Evolutionary conservation across 2,797 vertebrate genomes (phyloP), one percentile per base, ranked within the genome.

Genomic region (Nothura maculosa): DNA sequence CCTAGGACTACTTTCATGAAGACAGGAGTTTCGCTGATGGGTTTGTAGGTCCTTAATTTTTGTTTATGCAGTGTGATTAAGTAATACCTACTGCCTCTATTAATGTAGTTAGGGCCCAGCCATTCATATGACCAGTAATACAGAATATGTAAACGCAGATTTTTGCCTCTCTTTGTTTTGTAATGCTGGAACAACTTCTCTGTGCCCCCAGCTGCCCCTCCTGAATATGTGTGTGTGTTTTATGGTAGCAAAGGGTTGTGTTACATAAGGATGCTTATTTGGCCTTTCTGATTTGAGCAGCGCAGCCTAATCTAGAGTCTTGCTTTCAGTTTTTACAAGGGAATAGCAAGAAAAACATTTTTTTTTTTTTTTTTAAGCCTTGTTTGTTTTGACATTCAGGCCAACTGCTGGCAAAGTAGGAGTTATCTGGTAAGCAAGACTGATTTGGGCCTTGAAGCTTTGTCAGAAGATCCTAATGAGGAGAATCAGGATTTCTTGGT

Each of bases 401-500:
- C 92, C 81, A 91, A 15, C 14, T 91, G 90, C 14, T 91, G 90
- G 77, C 64, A 78, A 72, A 72, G 64, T 90, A 80, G 72, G 48
- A 72, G 6, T 80, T 88, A 75, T 69, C 52, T 70, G 68, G 62
- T 85, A 36, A 0, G 0, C 43, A n/a, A 57, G 63, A 30, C 87
- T 79, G 67, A 32, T 15, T 30, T 92, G 77, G 75, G 95, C 85
- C 47, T 85, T 2, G 4, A 68, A 73, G 30, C 48, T 77, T 19
- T 87, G 52, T 70, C 2, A 7, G 64, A 66, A 2, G 0, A 75
- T 50, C 38, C 38, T 55, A 42, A 47, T 8, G 3, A 68, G 76
- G 85, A 62, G 20, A 21, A 88, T 60, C 42, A 87, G 58, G 43
- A 78, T 90, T 94, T 94, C 76, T 81, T 93, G 88, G 81, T 94